Percentiles rank a stretch among this genome's conserved stretches.
phyloP scores from a whole-genome alignment of 2,113 vertebrate genomes.

The Podarcis cretensis region DNA sequence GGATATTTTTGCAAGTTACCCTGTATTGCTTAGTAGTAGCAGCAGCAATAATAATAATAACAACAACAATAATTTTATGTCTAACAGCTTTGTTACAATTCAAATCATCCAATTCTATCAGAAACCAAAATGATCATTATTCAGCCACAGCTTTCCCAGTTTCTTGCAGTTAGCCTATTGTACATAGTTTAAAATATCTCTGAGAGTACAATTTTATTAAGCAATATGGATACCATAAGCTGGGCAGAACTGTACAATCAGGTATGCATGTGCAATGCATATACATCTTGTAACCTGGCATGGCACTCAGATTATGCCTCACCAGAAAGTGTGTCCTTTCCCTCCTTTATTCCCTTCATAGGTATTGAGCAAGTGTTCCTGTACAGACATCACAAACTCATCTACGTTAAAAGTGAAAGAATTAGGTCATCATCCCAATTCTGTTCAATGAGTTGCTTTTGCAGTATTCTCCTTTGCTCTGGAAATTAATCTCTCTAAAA shows the following conservation, averaged over 20 bases:
- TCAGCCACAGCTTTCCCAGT: too few relatives aligned
- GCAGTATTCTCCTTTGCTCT: conserved; percentile 42
- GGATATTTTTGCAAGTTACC: background rate
- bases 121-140: background rate
- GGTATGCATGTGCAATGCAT: background rate
- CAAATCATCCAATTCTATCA: background rate
- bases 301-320: background rate
- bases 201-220: background rate
- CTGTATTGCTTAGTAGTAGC: background rate
- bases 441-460: conserved; percentile 45
- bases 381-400: conserved; percentile 11
- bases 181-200: background rate
- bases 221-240: background rate
- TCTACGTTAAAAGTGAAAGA: conserved; percentile 23
- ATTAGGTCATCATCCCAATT: conserved; percentile 40
- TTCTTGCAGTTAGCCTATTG: background rate
- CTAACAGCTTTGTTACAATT: background rate
- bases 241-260: background rate
- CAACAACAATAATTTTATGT: background rate
- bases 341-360: conserved; percentile 21
- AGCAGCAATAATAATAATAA: rapidly evolving
- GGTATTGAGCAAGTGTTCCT: background rate
- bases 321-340: background rate
- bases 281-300: background rate
- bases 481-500: conserved; percentile 69